Conservation (phyloP, 2,113 vertebrate species). For the Pelvicachromis taeniatus region DNA sequence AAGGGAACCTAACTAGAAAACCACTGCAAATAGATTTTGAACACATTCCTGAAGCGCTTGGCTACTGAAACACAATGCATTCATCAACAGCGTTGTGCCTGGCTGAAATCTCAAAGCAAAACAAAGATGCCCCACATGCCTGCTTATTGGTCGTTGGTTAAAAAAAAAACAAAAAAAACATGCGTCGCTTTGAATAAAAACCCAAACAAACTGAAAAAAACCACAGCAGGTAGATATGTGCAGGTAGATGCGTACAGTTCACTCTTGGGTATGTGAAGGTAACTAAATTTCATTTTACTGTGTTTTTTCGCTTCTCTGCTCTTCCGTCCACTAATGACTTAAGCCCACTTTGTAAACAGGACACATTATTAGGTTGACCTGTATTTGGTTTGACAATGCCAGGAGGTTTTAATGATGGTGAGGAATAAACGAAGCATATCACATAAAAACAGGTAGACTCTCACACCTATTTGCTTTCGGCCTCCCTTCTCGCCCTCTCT, state of each 20-base stretch:
- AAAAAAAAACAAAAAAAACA: neutral
- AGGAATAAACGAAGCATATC: slow-evolving; percentile 28
- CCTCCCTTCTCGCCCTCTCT: slow-evolving; percentile 13
- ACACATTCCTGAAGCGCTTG: slow-evolving; percentile 44
- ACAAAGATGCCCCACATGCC: slow-evolving; percentile 22
- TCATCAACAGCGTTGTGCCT: slow-evolving; percentile 41
- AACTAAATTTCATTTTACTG: neutral
- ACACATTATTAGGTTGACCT: neutral
- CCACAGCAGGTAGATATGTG: neutral
- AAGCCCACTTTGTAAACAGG: neutral
- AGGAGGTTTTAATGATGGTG: slow-evolving; percentile 16
- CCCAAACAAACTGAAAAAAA: neutral
- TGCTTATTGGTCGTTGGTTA: neutral
- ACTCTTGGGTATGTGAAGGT: neutral
- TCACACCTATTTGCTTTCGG: slow-evolving; percentile 40
- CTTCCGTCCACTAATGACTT: neutral
- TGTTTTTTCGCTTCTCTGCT: neutral
- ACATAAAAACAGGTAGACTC: slow-evolving; percentile 20
- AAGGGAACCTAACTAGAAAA: neutral
- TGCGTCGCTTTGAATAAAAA: neutral
- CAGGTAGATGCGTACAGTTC: neutral
- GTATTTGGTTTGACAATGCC: neutral
- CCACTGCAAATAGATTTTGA: neutral
- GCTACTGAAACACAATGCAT: slow-evolving; percentile 49
- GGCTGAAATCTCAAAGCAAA: slow-evolving; percentile 38